Percentiles rank a stretch among this genome's conserved stretches.
Conservation (phyloP, 1,140 invertebrate genomes). For the Episyrphus balteatus region DNA sequence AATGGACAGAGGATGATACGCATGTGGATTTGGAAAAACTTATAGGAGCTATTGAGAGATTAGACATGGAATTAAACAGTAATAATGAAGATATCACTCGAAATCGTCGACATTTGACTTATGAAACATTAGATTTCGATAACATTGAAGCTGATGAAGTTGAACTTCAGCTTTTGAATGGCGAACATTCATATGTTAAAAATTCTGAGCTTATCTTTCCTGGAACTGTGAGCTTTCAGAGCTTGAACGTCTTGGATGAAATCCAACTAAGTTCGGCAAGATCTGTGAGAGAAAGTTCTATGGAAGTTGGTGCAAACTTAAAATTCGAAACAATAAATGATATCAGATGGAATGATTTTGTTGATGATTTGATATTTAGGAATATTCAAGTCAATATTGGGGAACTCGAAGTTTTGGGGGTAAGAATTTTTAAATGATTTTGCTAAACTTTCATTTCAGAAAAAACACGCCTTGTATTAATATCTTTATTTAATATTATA, state of each 20-base stretch:
- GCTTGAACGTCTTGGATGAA: constrained; percentile 12
- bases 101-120: constrained; percentile 3
- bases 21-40: constrained; percentile 12
- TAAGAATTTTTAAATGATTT: constrained; percentile 21
- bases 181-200: constrained; percentile 18
- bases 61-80: constrained; percentile 7
- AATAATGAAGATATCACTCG: not conserved
- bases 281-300: not conserved
- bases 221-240: constrained; percentile 17
- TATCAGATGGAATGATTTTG: constrained; percentile 25
- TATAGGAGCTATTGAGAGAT: constrained; percentile 13
- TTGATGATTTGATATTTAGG: constrained; percentile 33
- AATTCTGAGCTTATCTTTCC: constrained; percentile 16
- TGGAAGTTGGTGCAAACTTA: constrained; percentile 13
- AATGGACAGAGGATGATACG: constrained; percentile 18
- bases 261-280: not conserved
- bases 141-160: constrained; percentile 12
- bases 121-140: constrained; percentile 20
- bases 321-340: constrained; percentile 29
- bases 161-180: constrained; percentile 17
- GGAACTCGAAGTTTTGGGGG: constrained; percentile 35
- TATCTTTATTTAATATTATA: constrained; percentile 11
- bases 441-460: constrained; percentile 1
- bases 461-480: not conserved
- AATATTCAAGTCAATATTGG: constrained; percentile 27